Evolutionary conservation across 2,113 vertebrate species (phyloP).

Genomic region (Toxotes jaculatrix): DNA sequence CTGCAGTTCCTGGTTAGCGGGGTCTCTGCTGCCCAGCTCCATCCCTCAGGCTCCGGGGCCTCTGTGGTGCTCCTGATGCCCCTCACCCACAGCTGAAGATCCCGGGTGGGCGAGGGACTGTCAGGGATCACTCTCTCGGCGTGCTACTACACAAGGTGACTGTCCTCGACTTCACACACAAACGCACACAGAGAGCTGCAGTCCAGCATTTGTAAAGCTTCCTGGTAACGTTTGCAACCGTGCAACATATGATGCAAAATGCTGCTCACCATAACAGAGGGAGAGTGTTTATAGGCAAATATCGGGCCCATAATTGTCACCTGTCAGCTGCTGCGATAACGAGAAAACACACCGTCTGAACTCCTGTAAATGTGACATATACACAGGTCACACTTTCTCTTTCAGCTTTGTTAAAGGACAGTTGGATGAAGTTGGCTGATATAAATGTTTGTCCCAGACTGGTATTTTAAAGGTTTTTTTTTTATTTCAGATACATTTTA

Average conservation of each 20-base stretch:
- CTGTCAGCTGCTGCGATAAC: neutral
- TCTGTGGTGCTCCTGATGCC: slow-evolving; percentile 99
- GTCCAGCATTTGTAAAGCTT: neutral
- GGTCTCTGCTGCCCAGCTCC: slow-evolving; percentile 90
- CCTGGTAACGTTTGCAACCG: neutral
- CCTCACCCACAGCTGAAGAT: slow-evolving; percentile 99
- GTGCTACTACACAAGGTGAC: slow-evolving; percentile 94
- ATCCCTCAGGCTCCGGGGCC: slow-evolving; percentile 96
- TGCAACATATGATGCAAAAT: neutral
- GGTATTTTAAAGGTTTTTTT: neutral
- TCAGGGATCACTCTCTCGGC: slow-evolving; percentile 98
- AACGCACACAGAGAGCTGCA: neutral
- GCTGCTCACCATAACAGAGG: neutral
- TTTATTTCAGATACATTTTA: neutral
- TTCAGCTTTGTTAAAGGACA: neutral
- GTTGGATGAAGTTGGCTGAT: neutral
- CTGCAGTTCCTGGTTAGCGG: slow-evolving; percentile 90
- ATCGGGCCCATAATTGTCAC: neutral
- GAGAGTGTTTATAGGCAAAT: neutral
- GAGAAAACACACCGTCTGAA: neutral
- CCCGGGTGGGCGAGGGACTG: slow-evolving; percentile 99
- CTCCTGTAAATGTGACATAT: too few species aligned
- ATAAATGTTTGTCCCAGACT: neutral
- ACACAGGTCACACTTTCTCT: too few species aligned
- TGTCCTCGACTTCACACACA: neutral